phyloP scores from a whole-genome alignment of 2,113 vertebrate species.

The Ramphastos sulfuratus region DNA sequence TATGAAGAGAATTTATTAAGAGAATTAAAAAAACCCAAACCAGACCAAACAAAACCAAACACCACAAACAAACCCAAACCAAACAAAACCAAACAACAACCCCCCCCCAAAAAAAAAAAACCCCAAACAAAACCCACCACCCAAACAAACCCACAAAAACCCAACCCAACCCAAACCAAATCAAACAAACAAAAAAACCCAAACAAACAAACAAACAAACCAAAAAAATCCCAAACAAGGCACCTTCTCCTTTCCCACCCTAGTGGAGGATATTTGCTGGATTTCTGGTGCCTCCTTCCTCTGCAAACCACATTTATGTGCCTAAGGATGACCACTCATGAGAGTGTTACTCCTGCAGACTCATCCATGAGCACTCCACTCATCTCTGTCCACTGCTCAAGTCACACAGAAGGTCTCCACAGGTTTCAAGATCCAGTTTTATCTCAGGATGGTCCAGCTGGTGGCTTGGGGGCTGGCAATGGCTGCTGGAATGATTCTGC shows the following conservation, averaged over 20 bases:
- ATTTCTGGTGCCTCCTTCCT: background rate
- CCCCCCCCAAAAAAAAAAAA: too few relatives aligned
- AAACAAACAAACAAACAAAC: background rate
- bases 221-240: background rate
- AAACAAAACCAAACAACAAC: too few relatives aligned
- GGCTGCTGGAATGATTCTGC: background rate
- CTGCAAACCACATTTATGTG: background rate
- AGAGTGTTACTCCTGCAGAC: background rate
- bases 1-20: too few relatives aligned
- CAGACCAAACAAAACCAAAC: too few relatives aligned
- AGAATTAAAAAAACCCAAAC: too few relatives aligned
- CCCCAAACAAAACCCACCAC: too few relatives aligned
- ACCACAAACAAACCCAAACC: too few relatives aligned
- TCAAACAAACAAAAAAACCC: too few relatives aligned
- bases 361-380: background rate
- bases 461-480: background rate
- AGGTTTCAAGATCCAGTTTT: background rate
- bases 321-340: background rate
- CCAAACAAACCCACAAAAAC: too few relatives aligned
- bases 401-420: background rate
- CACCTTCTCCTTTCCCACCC: background rate
- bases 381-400: accelerated
- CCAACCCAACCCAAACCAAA: too few relatives aligned
- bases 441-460: background rate
- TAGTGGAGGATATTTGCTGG: background rate